Base-by-base conservation (phyloP, 2,888 invertebrate species). In the Polydrusus cervinus region DNA sequence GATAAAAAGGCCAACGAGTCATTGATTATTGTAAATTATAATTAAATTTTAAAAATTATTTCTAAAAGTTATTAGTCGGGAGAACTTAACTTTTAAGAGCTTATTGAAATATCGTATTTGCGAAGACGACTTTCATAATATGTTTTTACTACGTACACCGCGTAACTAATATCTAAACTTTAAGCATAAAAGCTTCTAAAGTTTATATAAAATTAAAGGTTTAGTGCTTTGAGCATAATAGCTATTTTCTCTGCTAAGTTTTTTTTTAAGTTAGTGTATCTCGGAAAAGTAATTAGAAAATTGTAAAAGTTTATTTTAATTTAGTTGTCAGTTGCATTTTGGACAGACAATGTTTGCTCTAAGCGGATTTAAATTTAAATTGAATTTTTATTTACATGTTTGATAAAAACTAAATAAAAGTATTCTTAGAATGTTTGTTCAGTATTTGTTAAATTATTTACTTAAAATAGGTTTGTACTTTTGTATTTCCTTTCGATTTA, bases 201-300 rank as follows among this genome's bases (percentile, higher is more conserved):
- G 9, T 53, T 53, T 30, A 53, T 53, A 53, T 53, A 53, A 30
- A 25, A 53, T 30, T 53, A 53, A 25, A 53, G 30, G 53, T 53
- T 53, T 25, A 8, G 3, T 7, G 51, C 51, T 51, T 51, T 51
- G 2, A 25, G 30, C 30, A 30, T 13, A 53, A 53, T 30, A 53
- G n/a, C 30, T 25, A 30, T 30, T 53, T 30, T 25, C 53, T 53
- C 13, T n/a, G n/a, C n/a, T 9, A 53, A 30, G 53, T 53, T 53
- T 51, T 53, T 53, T 51, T 53, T 53, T 53, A 53, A 53, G 13
- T 30, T 53, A 13, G 13, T 13, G 6, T 53, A 53, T n/a, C 30
- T 53, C 53, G 25, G 30, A 13, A 30, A 53, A 53, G 30, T 53
- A 53, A 53, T 53, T 53, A 53, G 30, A 53, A n/a, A 53, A 53